Evolutionary conservation across 2,888 invertebrate species (phyloP), one percentile per base, ranked within the genome.

Genomic region (Chrysina gloriosa): DNA sequence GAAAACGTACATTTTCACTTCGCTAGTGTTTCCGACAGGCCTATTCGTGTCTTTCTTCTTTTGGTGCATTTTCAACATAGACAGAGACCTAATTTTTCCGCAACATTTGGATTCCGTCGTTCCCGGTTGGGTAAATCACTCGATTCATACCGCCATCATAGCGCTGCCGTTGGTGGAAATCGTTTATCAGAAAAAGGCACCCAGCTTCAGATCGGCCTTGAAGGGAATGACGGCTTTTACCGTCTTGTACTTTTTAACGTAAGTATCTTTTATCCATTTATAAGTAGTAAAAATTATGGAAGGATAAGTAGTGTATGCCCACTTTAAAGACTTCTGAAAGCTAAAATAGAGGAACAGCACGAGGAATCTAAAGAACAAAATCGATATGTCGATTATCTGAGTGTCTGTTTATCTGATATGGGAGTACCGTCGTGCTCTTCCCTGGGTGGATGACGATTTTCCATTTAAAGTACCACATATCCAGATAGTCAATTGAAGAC

Each of bases 61-160:
- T 71, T 80, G 80, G 80, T 47, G 63, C 1, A 45, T 79, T 25
- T 79, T 74, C 69, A 64, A 69, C n/a, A 67, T 75, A 4, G 75
- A 80, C 58, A 72, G 77, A 39, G 76, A 77, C 47, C 70, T 77
- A n/a, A 72, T 80, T 3, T 77, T 75, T 36, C 78, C 79, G 1
- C 72, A 70, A 65, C 69, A 71, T 21, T 21, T 78, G 2, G 78
- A 80, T 58, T 64, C 63, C 23, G 70, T 77, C 0, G 19, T 72
- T 34, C 71, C 71, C 6, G 16, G 14, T 5, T 80, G 78, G 78
- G 58, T 78, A 11, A 80, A 79, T 70, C 80, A 80, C 56, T 72
- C 74, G n/a, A 72, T 79, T 31, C 80, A 80, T 67, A 78, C 77
- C 2, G 70, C 72, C 27, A 78, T 79, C 23, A 65, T 76, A 5